phyloP scores from a whole-genome alignment of 2,113 vertebrate species.

The Elgaria multicarinata region DNA sequence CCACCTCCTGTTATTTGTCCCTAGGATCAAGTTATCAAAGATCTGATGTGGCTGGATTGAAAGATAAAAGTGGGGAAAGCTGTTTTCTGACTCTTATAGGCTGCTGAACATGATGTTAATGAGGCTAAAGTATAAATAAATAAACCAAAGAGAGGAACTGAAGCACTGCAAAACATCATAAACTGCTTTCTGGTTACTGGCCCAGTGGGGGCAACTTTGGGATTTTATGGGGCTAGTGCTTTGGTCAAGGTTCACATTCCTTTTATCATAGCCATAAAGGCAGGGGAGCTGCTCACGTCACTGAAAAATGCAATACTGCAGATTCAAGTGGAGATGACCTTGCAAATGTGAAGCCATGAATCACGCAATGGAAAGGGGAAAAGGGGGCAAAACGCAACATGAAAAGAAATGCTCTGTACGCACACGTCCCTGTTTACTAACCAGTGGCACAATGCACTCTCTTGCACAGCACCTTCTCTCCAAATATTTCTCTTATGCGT shows the following conservation, averaged over 20 bases:
- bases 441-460: constrained; percentile 19
- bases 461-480: constrained; percentile 19
- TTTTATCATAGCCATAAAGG: constrained; percentile 57
- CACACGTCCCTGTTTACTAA: constrained; percentile 10
- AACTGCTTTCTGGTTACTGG: constrained; percentile 49
- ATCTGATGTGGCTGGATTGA: not conserved
- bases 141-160: not conserved
- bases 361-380: constrained; percentile 50
- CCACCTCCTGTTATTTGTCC: not conserved
- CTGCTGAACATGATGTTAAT: constrained; percentile 10
- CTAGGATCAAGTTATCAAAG: not conserved
- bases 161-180: constrained; percentile 35
- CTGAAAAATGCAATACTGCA: constrained; percentile 57
- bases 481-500: not conserved
- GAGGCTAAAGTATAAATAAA: constrained; percentile 29
- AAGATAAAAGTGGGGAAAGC: not conserved
- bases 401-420: constrained; percentile 29
- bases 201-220: constrained; percentile 33
- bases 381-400: constrained; percentile 22
- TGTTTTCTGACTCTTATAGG: constrained; percentile 38
- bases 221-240: constrained; percentile 50
- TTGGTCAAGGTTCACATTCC: constrained; percentile 51
- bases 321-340: constrained; percentile 64
- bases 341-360: constrained; percentile 57
- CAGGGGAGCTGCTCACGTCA: constrained; percentile 42